Conservation (phyloP, 2,113 vertebrate species). For the Halcyon senegalensis region DNA sequence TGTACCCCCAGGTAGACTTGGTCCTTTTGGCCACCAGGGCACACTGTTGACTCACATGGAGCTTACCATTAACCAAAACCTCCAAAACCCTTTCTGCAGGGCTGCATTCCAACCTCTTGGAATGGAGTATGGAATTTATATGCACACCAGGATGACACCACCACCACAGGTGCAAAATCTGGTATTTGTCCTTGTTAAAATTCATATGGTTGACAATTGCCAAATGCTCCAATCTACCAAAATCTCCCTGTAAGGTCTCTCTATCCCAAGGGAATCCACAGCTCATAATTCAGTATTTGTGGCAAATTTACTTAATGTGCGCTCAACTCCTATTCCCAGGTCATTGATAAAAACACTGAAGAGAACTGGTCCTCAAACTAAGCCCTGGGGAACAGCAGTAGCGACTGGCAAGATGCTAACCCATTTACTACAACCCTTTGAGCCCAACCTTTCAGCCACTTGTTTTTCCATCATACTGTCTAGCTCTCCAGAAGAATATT, state of each 20-base stretch:
- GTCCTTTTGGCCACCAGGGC: not conserved
- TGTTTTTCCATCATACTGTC: not conserved
- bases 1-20: not conserved
- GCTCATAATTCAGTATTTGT: not conserved
- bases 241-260: not conserved
- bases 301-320: not conserved
- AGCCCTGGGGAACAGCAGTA: not conserved
- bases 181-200: not conserved
- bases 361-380: not conserved
- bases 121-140: not conserved
- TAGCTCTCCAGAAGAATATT: not conserved
- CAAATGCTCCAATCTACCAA: not conserved
- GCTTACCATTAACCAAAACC: not conserved
- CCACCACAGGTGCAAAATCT: not conserved
- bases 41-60: not conserved
- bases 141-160: not conserved
- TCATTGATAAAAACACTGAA: not conserved
- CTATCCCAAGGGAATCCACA: not conserved
- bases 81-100: not conserved
- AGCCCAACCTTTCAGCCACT: not conserved
- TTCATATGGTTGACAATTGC: not conserved
- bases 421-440: not conserved
- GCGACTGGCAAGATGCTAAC: not conserved
- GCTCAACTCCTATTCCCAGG: not conserved
- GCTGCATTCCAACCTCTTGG: not conserved